Evolutionary conservation across 2,888 invertebrate species (phyloP), one percentile per base, ranked within the genome.

Genomic region (Drosophila neotestacea): DNA sequence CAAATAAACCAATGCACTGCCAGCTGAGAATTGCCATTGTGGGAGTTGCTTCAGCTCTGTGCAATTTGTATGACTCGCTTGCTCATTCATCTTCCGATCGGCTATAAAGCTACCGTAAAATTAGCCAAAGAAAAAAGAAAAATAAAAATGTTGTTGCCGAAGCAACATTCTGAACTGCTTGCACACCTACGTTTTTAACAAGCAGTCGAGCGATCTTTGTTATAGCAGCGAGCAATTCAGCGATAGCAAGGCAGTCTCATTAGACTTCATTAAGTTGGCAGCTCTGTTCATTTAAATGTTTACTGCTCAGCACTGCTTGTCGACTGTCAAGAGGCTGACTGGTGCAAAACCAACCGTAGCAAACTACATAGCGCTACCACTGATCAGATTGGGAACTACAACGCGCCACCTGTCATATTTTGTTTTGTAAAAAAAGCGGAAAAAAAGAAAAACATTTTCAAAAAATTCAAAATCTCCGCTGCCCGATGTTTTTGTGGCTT

Each of bases 1-100:
- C 77, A 65, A 70, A 80, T 78, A 79, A 85, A 85, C 60, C 72
- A 87, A 79, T 44, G 68, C 70, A 73, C 65, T 58, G 48, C 34
- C 62, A 47, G 50, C 63, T 42, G 46, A 54, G 48, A 63, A 78
- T 73, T 73, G 77, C 67, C 76, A 77, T 65, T 81, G 85, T 85
- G 86, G 87, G 86, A 85, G 63, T 77, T 75, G 68, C 56, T 67
- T 62, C 36, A 38, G 50, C 58, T 38, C 41, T 42, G 32, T 51
- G 61, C 70, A 69, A 60, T 59, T 72, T 60, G 52, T 54, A 39
- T 13, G 34, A 50, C 11, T 42, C 51, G 46, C 46, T 38, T 46
- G 16, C 65, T 58, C 79, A 70, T 87, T 73, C 55, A 81, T 83
- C 81, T 84, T 73, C 56, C 62, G 44, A 67, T 68, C 51, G 70